Percentiles rank a stretch among this genome's conserved stretches.
Evolutionary conservation across 1,140 invertebrate genomes (phyloP).

Genomic region (Diorhabda elongata): DNA sequence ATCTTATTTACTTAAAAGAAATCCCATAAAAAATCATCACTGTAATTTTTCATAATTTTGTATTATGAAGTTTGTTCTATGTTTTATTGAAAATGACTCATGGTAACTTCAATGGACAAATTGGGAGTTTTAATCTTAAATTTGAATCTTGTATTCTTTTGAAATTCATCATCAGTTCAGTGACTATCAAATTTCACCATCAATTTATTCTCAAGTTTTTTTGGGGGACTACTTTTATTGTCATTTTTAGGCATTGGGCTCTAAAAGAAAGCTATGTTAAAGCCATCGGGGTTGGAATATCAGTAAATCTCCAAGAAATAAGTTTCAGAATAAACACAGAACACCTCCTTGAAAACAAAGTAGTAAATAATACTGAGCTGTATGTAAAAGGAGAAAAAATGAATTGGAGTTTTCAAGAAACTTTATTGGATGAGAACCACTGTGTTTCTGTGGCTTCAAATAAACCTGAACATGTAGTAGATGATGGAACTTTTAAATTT

Average conservation of each 20-base stretch:
- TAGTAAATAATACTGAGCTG: conserved; percentile 65
- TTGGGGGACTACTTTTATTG: too few relatives aligned
- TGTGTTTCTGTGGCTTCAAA: conserved; percentile 73
- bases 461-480: conserved; percentile 11
- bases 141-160: too few relatives aligned
- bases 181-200: too few relatives aligned
- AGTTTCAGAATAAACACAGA: conserved; percentile 65
- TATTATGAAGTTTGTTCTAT: too few relatives aligned
- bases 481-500: conserved; percentile 46
- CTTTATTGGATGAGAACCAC: conserved; percentile 72
- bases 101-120: too few relatives aligned
- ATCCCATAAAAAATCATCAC: too few relatives aligned
- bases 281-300: conserved; percentile 82
- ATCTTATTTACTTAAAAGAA: too few relatives aligned
- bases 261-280: conserved; percentile 96
- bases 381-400: conserved; percentile 59
- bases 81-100: too few relatives aligned
- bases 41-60: too few relatives aligned
- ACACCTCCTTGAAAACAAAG: conserved; percentile 46
- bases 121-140: too few relatives aligned
- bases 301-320: conserved; percentile 68
- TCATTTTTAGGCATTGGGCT: conserved; percentile 64
- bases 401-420: conserved; percentile 84
- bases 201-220: too few relatives aligned
- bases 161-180: too few relatives aligned